Percentiles rank a stretch among this genome's conserved stretches.
Evolutionary conservation across 1,140 invertebrate species (phyloP).

Genomic region (Melanaphis sacchari): DNA sequence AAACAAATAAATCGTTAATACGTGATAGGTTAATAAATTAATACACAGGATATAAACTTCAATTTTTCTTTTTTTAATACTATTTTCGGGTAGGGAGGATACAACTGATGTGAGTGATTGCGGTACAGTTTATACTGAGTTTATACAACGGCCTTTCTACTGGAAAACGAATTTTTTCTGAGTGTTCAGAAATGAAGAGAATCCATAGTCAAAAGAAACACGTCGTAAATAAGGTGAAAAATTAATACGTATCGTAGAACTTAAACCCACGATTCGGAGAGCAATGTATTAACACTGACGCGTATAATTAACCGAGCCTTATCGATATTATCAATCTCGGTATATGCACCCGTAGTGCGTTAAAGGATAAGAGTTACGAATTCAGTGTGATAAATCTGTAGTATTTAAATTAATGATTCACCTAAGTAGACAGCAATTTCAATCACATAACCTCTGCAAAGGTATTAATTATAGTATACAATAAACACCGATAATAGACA

Average conservation of each 20-base stretch:
- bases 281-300: neutral
- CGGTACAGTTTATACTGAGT: neutral
- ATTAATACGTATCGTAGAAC: neutral
- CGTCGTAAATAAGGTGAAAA: neutral
- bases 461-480: neutral
- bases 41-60: neutral
- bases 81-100: neutral
- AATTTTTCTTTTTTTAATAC: neutral
- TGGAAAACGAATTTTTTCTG: neutral
- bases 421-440: neutral
- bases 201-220: neutral
- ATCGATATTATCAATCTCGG: neutral
- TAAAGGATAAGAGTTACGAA: neutral
- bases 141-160: too few species aligned
- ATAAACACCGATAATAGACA: neutral
- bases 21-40: neutral
- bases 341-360: neutral
- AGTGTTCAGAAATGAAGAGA: neutral
- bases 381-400: neutral
- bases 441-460: neutral
- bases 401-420: neutral
- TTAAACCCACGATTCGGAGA: neutral
- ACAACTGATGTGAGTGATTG: neutral
- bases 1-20: neutral
- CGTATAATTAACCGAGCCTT: too few species aligned